phyloP scores from a whole-genome alignment of 2,113 vertebrate genomes.

The Australoheros scitulus region DNA sequence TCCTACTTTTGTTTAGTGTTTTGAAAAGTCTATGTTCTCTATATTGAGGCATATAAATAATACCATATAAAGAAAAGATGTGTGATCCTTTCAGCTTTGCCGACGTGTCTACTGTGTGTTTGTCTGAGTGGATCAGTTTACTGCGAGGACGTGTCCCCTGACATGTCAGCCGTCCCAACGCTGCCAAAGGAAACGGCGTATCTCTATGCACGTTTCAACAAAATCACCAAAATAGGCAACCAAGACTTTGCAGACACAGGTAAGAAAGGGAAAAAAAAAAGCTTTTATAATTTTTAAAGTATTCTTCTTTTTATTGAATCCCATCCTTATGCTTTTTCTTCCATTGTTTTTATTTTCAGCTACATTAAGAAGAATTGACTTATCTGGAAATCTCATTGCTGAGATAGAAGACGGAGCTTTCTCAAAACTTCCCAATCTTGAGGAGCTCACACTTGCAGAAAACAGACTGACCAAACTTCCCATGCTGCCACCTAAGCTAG shows the following conservation, averaged over 20 bases:
- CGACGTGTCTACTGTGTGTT: constrained; percentile 91
- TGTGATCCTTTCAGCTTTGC: constrained; percentile 64
- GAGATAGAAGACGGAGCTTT: constrained; percentile 93
- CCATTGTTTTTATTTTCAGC: constrained; percentile 71
- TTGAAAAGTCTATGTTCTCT: background rate
- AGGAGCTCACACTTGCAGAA: constrained; percentile 90
- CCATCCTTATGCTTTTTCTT: background rate
- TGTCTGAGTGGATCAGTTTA: constrained; percentile 95
- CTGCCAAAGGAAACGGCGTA: constrained; percentile 91
- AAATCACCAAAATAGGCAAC: constrained; percentile 88
- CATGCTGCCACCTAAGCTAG: constrained; percentile 85
- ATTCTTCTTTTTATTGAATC: background rate
- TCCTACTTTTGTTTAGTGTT: background rate
- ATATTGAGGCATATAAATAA: background rate
- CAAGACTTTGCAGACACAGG: constrained; percentile 89
- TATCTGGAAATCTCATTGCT: constrained; percentile 88
- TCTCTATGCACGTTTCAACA: constrained; percentile 93
- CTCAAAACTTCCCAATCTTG: constrained; percentile 85
- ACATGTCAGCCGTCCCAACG: constrained; percentile 83
- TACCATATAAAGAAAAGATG: background rate
- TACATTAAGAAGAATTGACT: constrained; percentile 89
- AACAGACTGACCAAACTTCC: constrained; percentile 89
- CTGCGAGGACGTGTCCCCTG: constrained; percentile 88
- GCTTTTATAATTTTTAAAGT: background rate
- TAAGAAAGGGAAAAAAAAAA: constrained; percentile 78